Evolutionary conservation across 2,113 vertebrate species (phyloP).

Genomic region (Thermophis baileyi): DNA sequence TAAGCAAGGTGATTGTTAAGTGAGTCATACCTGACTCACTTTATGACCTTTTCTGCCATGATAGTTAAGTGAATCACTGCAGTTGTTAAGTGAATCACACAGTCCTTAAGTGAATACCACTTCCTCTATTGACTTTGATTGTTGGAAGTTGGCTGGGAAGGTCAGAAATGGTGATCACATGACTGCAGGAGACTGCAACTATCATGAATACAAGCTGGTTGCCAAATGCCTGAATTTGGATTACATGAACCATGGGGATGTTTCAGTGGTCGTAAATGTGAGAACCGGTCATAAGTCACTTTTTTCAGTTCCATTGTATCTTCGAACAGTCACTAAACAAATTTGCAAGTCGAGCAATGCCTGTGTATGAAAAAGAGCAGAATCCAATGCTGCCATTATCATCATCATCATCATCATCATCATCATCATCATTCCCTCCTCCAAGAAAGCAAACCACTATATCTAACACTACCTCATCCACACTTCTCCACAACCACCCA

Average conservation of each 20-base stretch:
- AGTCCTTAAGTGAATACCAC: neutral
- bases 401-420: too few species aligned
- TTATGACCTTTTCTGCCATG: neutral
- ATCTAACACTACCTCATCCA: neutral
- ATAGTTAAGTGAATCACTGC: neutral
- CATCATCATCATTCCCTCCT: neutral
- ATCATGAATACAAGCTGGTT: neutral
- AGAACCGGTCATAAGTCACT: neutral
- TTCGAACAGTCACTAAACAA: neutral
- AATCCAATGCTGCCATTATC: slow-evolving; percentile 21
- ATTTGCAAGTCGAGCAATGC: neutral
- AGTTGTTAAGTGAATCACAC: neutral
- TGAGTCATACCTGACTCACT: neutral
- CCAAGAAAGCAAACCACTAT: neutral
- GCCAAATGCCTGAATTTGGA: neutral
- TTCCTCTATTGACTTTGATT: neutral
- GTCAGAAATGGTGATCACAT: neutral
- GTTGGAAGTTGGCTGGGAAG: neutral
- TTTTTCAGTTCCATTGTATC: neutral
- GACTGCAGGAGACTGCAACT: neutral
- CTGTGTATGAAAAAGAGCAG: slow-evolving; percentile 53
- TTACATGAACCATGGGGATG: neutral
- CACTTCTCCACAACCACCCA: neutral
- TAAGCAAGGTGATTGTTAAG: neutral
- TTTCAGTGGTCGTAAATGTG: neutral